Conservation (phyloP, 2,888 invertebrate genomes). For the Priocnemis perturbator region DNA sequence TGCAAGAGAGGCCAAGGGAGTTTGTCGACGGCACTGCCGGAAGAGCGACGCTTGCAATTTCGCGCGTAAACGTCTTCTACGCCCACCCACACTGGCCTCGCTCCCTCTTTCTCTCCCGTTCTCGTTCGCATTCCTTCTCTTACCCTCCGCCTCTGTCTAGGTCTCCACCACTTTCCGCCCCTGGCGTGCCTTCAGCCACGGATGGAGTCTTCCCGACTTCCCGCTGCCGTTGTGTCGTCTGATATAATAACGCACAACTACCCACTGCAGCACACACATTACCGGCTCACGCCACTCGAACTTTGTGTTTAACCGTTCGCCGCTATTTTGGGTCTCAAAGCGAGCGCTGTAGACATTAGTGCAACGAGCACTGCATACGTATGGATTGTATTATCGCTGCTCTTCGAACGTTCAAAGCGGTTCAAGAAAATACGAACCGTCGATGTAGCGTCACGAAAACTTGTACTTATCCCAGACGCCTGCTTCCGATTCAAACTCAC, state of each 20-base stretch:
- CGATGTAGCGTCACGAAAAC: too few species aligned
- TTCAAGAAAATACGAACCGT: too few species aligned
- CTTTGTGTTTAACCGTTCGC: constrained; percentile 13
- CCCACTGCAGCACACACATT: constrained; percentile 8
- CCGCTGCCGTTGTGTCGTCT: constrained; percentile 1
- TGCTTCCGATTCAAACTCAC: not conserved
- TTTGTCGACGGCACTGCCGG: too few species aligned
- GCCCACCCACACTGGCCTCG: not conserved
- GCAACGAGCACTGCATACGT: not conserved
- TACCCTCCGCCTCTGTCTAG: not conserved
- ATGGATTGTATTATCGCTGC: not conserved
- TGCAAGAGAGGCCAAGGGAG: not conserved
- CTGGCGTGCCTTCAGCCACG: not conserved
- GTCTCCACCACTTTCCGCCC: not conserved
- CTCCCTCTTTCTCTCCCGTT: not conserved
- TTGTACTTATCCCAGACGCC: too few species aligned
- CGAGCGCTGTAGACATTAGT: not conserved
- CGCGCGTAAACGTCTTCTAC: constrained; percentile 12
- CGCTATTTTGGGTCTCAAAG: constrained; percentile 12
- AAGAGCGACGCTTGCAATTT: constrained; percentile 22
- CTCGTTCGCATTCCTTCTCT: not conserved
- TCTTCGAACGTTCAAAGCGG: not conserved
- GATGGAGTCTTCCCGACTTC: not conserved
- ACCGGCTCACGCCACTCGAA: constrained; percentile 2
- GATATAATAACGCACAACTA: constrained; percentile 24